phyloP scores from a whole-genome alignment of 2,113 vertebrate species.

The Amia ocellicauda region DNA sequence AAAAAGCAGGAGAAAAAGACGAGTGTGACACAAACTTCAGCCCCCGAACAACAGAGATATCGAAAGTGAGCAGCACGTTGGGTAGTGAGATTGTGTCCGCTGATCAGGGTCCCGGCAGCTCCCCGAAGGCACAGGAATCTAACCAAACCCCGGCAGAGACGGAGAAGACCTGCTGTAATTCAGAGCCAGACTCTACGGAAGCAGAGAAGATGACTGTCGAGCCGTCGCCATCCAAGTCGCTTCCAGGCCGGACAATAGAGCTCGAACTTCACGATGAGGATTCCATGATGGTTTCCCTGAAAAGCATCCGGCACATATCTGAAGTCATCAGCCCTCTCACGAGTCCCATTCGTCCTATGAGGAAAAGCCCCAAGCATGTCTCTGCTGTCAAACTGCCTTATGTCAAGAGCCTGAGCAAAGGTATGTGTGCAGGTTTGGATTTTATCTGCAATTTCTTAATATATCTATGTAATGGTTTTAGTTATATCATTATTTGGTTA shows the following conservation, averaged over 20 bases:
- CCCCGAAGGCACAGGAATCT: background rate
- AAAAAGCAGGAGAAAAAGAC: slow-evolving; percentile 7
- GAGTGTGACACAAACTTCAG: background rate
- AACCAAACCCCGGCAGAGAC: slow-evolving; percentile 11
- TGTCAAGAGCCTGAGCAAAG: slow-evolving; percentile 76
- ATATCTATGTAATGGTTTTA: background rate
- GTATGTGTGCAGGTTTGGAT: slow-evolving; percentile 52
- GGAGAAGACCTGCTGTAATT: slow-evolving; percentile 36
- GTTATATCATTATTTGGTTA: background rate
- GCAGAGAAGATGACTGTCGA: slow-evolving; percentile 18
- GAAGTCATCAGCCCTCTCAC: slow-evolving; percentile 88
- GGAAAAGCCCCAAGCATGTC: slow-evolving; percentile 63
- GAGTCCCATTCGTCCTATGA: slow-evolving; percentile 77
- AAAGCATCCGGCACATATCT: slow-evolving; percentile 78
- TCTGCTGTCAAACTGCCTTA: slow-evolving; percentile 61
- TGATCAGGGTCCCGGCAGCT: slow-evolving; percentile 1
- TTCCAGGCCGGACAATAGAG: slow-evolving; percentile 14
- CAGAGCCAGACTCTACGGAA: slow-evolving; percentile 45
- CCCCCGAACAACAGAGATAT: slow-evolving; percentile 27
- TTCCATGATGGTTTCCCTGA: slow-evolving; percentile 86
- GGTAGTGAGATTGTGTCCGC: slow-evolving; percentile 13
- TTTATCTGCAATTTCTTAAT: slow-evolving; percentile 1
- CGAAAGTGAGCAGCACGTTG: slow-evolving; percentile 49
- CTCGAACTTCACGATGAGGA: slow-evolving; percentile 73
- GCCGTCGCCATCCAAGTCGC: slow-evolving; percentile 38